Evolutionary conservation across 2,113 vertebrate species (phyloP), one percentile per base, ranked within the genome.

Genomic region (Pollachius pollachius): DNA sequence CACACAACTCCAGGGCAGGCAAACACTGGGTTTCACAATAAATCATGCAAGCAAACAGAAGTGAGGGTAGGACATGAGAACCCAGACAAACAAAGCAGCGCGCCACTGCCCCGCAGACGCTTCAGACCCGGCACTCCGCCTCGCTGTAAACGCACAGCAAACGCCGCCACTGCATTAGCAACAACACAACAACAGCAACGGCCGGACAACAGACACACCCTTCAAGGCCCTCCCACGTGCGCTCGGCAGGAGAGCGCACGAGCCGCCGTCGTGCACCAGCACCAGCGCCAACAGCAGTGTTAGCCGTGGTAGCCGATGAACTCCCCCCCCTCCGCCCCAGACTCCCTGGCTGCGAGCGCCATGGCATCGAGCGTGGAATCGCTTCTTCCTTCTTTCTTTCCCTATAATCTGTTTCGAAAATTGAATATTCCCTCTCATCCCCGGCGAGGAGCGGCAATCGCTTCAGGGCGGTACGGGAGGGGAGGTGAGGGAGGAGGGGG

Each of bases 341-440:
- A 64, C 11, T 41, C 37, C 37, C 37, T 72, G 68, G 65, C 54
- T 60, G 65, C 17, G 17, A 56, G 54, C 54, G 54, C 15, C 15
- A 52, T 52, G 41, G 25, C 15, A 57, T 62, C 56, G n/a, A 75
- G 63, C 65, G 67, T 65, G 73, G 81, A 41, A 41, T 41, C 37
- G 37, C 11, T 41, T 41, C 9, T 7, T 3, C 37, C 62, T 71
- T 80, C 78, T 74, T 86, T 85, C 81, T 81, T 64, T 52, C 17
- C 17, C 17, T 4, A 16, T 56, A 15, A 56, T 56, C 54, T 56
- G 6, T 56, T 56, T 70, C 5, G 37, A 77, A 83, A 89, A 89
- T 89, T 88, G 86, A 91, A 85, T 89, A 88, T 91, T 91, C 87
- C 84, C 85, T 91, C 81, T 88, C 71, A 88, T 90, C 86, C 80